These are phyloP conservation scores for Threskiornis aethiopicus DNA, from an alignment of 2,797 vertebrate genomes.

Conservation along the genomic window DNA sequence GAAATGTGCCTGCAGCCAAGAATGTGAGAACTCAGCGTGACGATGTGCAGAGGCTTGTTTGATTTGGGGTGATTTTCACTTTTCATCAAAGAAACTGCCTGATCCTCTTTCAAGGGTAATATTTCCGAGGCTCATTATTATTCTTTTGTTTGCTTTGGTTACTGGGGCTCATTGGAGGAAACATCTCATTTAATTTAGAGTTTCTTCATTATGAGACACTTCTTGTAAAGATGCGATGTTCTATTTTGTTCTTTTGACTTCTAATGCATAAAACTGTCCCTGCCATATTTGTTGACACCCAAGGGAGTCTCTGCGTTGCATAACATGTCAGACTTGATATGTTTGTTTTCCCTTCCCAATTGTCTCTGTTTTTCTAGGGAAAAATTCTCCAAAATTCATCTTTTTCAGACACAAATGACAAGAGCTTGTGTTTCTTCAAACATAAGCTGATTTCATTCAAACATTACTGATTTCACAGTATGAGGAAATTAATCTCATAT, in stretches of 20 bases:
- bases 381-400: not conserved
- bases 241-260: slow-evolving; percentile 33
- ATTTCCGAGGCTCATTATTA: slow-evolving; percentile 60
- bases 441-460: not conserved
- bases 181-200: slow-evolving; percentile 69
- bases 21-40: slow-evolving; percentile 57
- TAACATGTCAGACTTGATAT: not conserved
- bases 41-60: slow-evolving; percentile 78
- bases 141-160: slow-evolving; percentile 78
- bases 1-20: slow-evolving; percentile 74
- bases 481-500: not conserved
- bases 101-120: slow-evolving; percentile 65
- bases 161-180: slow-evolving; percentile 63
- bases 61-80: slow-evolving; percentile 72
- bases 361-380: not conserved
- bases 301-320: not conserved
- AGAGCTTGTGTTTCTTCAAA: not conserved
- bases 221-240: slow-evolving; percentile 40
- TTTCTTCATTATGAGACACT: slow-evolving; percentile 73
- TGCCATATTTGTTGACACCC: slow-evolving; percentile 36
- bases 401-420: not conserved
- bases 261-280: slow-evolving; percentile 2
- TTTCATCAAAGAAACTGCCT: slow-evolving; percentile 74
- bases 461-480: not conserved
- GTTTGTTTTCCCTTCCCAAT: not conserved